A percentile compares a stretch with the other conserved stretches of the same genome.
Evolutionary conservation across 2,888 invertebrate species (phyloP).

Genomic region (Dione vanillae): DNA sequence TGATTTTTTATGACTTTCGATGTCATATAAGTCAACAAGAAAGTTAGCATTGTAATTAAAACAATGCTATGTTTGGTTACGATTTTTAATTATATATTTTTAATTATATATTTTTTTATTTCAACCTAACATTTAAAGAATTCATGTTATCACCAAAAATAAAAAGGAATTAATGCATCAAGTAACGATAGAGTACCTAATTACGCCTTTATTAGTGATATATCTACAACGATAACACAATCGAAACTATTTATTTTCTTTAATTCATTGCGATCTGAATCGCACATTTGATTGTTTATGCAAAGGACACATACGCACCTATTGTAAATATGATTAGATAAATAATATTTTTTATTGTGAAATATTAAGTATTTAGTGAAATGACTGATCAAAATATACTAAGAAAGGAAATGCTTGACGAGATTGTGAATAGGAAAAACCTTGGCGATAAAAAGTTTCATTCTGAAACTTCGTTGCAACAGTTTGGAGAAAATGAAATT

Average conservation of each 20-base stretch:
- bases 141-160: not conserved
- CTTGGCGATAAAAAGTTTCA: conserved; percentile 75
- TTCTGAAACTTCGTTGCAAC: conserved; percentile 74
- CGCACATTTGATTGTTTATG: conserved; percentile 57
- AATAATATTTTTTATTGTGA: conserved; percentile 27
- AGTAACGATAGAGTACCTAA: conserved; percentile 55
- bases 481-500: conserved; percentile 58
- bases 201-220: conserved; percentile 57
- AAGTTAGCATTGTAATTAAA: too few relatives aligned
- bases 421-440: conserved; percentile 65
- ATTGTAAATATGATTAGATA: conserved; percentile 34
- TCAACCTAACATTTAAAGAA: too few relatives aligned
- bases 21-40: too few relatives aligned
- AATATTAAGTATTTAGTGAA: conserved; percentile 10
- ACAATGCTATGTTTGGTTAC: too few relatives aligned
- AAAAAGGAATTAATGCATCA: conserved; percentile 47
- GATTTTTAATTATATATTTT: too few relatives aligned
- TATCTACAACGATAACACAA: conserved; percentile 57
- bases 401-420: conserved; percentile 63
- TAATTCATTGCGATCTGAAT: conserved; percentile 72
- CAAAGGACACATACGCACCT: conserved; percentile 31
- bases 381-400: conserved; percentile 60
- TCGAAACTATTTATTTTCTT: conserved; percentile 59
- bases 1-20: too few relatives aligned
- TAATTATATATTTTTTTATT: too few relatives aligned